Conservation (phyloP, 2,797 vertebrate species). For the Syngnathus rostellatus region DNA sequence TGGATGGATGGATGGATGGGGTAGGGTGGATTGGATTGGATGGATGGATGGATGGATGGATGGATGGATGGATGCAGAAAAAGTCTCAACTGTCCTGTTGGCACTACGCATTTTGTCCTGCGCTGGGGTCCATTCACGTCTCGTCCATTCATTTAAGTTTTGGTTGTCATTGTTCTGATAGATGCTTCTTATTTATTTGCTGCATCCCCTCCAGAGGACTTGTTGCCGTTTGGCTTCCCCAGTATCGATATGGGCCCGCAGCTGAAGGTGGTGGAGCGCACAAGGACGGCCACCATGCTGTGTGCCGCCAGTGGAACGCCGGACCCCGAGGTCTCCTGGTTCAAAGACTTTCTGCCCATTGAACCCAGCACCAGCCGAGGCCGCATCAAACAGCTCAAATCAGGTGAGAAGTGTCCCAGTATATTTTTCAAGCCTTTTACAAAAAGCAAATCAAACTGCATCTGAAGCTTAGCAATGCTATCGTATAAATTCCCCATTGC, state of each 20-base stretch:
- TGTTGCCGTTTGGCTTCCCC: conserved; percentile 88
- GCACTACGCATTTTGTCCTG: neutral
- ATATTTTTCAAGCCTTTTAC: conserved; percentile 9
- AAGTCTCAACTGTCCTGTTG: neutral
- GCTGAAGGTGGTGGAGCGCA: conserved; percentile 94
- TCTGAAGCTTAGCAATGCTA: conserved; percentile 21
- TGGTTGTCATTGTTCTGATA: neutral
- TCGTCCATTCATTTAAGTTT: neutral
- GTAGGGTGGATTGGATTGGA: too few relatives aligned
- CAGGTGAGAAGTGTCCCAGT: conserved; percentile 67
- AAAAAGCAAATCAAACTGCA: conserved; percentile 22
- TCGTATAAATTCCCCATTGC: conserved; percentile 41
- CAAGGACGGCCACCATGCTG: conserved; percentile 91
- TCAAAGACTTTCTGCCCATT: conserved; percentile 93
- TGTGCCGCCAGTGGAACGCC: conserved; percentile 94
- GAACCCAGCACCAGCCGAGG: conserved; percentile 83
- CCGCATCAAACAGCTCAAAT: conserved; percentile 91
- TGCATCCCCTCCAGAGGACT: conserved; percentile 76
- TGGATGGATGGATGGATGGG: neutral
- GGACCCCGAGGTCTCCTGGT: conserved; percentile 97
- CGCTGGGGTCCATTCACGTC: neutral
- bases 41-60: too few relatives aligned
- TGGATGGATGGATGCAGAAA: neutral
- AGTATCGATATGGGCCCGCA: conserved; percentile 98
- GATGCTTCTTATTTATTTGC: neutral